Base-by-base conservation (phyloP, 2,113 vertebrate genomes). In the Sphaerodactylus townsendi region DNA sequence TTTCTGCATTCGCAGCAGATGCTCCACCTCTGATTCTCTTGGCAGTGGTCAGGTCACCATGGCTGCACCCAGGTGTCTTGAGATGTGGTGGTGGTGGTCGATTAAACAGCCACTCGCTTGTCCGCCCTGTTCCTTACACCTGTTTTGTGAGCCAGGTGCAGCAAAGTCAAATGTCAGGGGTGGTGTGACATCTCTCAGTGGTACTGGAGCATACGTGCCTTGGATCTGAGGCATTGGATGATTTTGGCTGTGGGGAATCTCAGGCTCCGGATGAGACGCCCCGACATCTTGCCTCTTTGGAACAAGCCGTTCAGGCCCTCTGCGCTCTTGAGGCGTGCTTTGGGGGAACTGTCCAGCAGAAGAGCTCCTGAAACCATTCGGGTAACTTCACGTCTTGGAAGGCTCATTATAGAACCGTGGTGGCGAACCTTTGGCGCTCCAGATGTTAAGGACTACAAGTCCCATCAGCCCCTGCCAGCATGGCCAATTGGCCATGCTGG, bases 341-440 rank as follows among this genome's bases (percentile, higher is more conserved):
- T 28, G 1, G 10, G 56, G 78, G 72, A 85, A 73, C 72, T 77
- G 86, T 70, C 81, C 77, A 81, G 86, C 86, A 33, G 48, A 59
- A 53, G 15, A 2, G 14, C 39, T 2, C 65, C 77, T 73, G 83
- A 83, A 85, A 65, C 23, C 1, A 25, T 46, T 70, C 21, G 10
- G 23, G 25, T 28, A 10, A 39, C 39, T 35, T 81, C 83, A 41
- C 13, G 28, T 30, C 21, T 25, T 30, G 21, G 59, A 35, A 17
- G 30, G 30, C 59, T 10, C 30, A 11, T 28, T 46, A 2, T 23
- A 14, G 59, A 2, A 65, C n/a, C n/a, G n/a, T n/a, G n/a, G n/a
- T n/a, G n/a, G n/a, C n/a, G n/a, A n/a, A n/a, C n/a, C n/a, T n/a
- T n/a, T n/a, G n/a, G n/a, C n/a, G n/a, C n/a, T n/a, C n/a, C n/a